Evolutionary conservation across 2,888 invertebrate genomes (phyloP).

Genomic region (Macropis europaea): DNA sequence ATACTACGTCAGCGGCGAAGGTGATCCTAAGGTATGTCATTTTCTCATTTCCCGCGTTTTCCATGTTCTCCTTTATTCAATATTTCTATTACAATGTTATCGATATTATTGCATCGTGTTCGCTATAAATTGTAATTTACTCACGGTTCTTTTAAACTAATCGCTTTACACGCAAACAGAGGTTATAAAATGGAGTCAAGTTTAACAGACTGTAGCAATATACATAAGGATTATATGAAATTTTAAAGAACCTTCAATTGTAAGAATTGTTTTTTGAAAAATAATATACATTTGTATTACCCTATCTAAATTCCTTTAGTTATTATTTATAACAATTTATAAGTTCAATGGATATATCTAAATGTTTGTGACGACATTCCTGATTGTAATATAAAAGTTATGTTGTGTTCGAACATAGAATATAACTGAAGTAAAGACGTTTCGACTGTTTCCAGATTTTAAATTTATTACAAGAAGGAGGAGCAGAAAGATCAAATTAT

Average conservation of each 20-base stretch:
- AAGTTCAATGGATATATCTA: not conserved
- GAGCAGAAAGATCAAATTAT: slow-evolving; percentile 93
- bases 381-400: no score
- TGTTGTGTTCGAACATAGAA: not conserved
- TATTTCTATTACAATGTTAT: not conserved
- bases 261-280: not conserved
- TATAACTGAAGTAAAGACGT: not conserved
- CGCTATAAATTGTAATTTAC: not conserved
- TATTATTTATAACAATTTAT: no score
- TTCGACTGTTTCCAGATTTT: slow-evolving; percentile 83
- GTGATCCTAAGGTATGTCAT: slow-evolving; percentile 74
- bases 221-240: not conserved
- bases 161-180: slow-evolving; percentile 1
- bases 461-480: slow-evolving; percentile 90
- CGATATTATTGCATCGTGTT: slow-evolving; percentile 7
- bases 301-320: not conserved
- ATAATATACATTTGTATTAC: not conserved
- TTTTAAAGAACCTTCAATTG: not conserved
- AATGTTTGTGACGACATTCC: no score
- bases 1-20: slow-evolving; percentile 90
- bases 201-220: slow-evolving; percentile 27
- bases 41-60: slow-evolving; percentile 60
- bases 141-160: not conserved
- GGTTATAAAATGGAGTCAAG: slow-evolving; percentile 40
- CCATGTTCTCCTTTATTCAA: slow-evolving; percentile 53